These are phyloP conservation scores for Hylaeus anthracinus DNA, from an alignment of 1,140 invertebrate species.

Conservation along the genomic window DNA sequence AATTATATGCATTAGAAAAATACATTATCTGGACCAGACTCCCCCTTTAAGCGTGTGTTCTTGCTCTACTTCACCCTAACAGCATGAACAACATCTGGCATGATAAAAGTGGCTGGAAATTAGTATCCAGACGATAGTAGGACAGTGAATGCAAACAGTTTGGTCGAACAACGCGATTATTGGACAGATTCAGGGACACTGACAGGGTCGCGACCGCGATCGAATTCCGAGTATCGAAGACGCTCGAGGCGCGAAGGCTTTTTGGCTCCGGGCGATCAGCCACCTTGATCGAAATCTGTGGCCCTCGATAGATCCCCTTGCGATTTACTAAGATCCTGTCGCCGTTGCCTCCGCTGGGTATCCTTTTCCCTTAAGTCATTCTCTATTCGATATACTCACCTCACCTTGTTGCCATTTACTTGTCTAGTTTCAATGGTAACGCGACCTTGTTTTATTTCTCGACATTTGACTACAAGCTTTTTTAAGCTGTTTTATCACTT, in stretches of 20 bases:
- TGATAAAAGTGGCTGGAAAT: no score
- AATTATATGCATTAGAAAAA: no score
- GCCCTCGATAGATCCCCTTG: conserved; percentile 64
- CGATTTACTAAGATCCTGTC: conserved; percentile 45
- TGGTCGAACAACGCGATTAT: neutral
- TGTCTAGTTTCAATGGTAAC: neutral
- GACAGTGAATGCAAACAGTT: neutral
- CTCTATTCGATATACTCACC: conserved; percentile 14
- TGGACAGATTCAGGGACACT: conserved; percentile 18
- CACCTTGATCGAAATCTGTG: conserved; percentile 73
- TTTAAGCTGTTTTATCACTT: no score
- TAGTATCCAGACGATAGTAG: no score
- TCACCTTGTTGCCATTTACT: conserved; percentile 5
- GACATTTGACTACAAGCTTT: neutral
- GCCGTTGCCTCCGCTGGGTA: conserved; percentile 25
- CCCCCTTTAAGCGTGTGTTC: no score
- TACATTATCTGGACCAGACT: no score
- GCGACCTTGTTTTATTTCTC: conserved; percentile 1
- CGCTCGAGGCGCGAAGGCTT: conserved; percentile 70
- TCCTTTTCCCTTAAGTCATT: conserved; percentile 40
- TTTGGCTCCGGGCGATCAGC: conserved; percentile 68
- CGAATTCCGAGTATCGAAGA: conserved; percentile 21
- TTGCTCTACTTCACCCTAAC: no score
- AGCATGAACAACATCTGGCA: no score
- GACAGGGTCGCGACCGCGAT: neutral